Base-by-base conservation (phyloP, 2,113 vertebrate species). In the Tragulus kanchil region DNA sequence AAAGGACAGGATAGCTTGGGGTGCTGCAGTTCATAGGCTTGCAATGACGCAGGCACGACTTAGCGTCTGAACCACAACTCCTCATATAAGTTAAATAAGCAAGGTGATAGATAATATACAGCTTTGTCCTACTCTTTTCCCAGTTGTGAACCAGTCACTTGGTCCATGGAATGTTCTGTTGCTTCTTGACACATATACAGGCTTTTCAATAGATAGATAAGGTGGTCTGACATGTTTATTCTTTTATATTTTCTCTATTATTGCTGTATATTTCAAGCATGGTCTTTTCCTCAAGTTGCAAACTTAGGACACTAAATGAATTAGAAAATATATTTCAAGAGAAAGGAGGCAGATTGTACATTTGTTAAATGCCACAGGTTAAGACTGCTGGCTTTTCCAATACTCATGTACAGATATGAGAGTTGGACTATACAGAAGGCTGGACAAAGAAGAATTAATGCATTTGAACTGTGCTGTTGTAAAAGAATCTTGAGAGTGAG, bases 251-350 rank as follows among this genome's bases (percentile, higher is more conserved):
- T 89, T 94, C 9, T 61, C 15, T 64, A 15, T 82, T 36, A 69
- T 62, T 73, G 21, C 6, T 59, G 3, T 42, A 8, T 50, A 77
- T 79, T 85, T 85, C 26, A 87, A 93, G 6, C 3, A 12, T 48
- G 9, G 14, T 5, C 12, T 90, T 93, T 67, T 23, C 14, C 45
- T 93, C 15, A 15, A 81, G 36, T 92, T 79, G 11, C 26, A 92
- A 86, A 61, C 21, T 65, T 61, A 31, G 12, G n/a, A 61, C 6
- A 62, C 9, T 48, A 83, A 82, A 23, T 56, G 14, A 77, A 82
- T 82, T 82, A 50, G 42, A 77, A 88, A 82, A 85, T n/a, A 48
- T 25, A 79, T 62, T 87, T 95, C 87, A n/a, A 61, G 42, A 89
- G 36, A 96, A 79, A 83, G 8, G 5, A 77, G 7, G 54, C 42